Conservation (phyloP, 1,140 invertebrate genomes). For the Drosophila tsacasi region DNA sequence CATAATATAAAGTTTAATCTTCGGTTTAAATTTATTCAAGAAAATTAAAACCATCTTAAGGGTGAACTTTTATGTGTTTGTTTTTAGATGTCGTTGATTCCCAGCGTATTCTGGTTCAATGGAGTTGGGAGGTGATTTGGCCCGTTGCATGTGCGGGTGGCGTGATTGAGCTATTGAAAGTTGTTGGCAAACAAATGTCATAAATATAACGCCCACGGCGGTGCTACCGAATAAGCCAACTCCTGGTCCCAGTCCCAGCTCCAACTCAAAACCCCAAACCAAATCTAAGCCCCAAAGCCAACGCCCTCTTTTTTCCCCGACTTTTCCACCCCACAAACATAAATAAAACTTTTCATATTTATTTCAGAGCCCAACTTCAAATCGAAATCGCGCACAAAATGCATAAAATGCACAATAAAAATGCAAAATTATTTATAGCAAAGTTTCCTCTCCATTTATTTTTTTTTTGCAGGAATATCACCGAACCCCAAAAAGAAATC, state of each 20-base stretch:
- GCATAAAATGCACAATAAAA: constrained; percentile 83
- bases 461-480: constrained; percentile 51
- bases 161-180: constrained; percentile 82
- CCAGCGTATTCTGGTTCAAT: constrained; percentile 1
- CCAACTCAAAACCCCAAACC: background rate
- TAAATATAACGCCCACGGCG: constrained; percentile 73
- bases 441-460: constrained; percentile 50
- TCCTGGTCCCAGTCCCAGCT: background rate
- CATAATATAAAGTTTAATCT: background rate
- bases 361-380: constrained; percentile 78
- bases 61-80: background rate
- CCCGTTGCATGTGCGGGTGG: constrained; percentile 60
- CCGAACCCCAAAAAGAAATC: constrained; percentile 45
- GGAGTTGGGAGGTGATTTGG: constrained; percentile 7
- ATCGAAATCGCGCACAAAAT: constrained; percentile 71
- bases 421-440: constrained; percentile 83
- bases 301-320: constrained; percentile 2
- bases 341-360: constrained; percentile 84
- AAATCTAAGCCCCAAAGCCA: constrained; percentile 6
- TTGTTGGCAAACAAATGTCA: constrained; percentile 83
- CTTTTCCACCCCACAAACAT: constrained; percentile 57
- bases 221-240: constrained; percentile 8
- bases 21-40: no score
- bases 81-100: background rate
- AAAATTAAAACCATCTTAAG: background rate